Evolutionary conservation across 2,888 invertebrate species (phyloP).

Genomic region (Cheilosia pagana): DNA sequence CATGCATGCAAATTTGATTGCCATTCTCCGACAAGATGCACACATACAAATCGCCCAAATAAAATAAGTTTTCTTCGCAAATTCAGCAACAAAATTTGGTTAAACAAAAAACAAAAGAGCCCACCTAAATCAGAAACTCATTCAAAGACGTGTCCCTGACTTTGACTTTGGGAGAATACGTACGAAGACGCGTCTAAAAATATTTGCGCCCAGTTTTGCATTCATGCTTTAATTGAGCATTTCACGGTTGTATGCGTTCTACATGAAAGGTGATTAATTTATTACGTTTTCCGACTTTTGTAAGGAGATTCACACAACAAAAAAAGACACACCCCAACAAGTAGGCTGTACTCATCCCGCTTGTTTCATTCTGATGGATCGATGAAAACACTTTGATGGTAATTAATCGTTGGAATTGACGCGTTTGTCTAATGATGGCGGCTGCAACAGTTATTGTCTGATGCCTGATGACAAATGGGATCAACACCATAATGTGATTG

Average conservation of each 20-base stretch:
- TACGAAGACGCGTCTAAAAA: constrained; percentile 42
- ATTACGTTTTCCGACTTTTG: constrained; percentile 46
- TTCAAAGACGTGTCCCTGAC: constrained; percentile 47
- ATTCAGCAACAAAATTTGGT: background rate
- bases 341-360: constrained; percentile 5
- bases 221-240: constrained; percentile 71
- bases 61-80: constrained; percentile 4
- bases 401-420: constrained; percentile 32
- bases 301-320: background rate
- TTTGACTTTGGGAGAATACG: constrained; percentile 48
- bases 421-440: background rate
- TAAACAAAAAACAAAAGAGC: background rate
- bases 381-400: constrained; percentile 11
- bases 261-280: constrained; percentile 72
- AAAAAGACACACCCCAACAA: constrained; percentile 5
- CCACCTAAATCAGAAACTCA: constrained; percentile 2
- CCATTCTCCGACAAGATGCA: constrained; percentile 15
- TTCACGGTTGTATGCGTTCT: constrained; percentile 64
- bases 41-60: constrained; percentile 2
- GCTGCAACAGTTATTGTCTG: background rate
- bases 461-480: constrained; percentile 19
- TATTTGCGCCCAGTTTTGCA: constrained; percentile 50
- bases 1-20: constrained; percentile 47
- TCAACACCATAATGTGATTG: constrained; percentile 29
- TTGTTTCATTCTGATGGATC: constrained; percentile 6